Percentiles rank a stretch among this genome's conserved stretches.
Conservation (phyloP, 30 jellyfish, hydroid and myxozoan genomes). For the Mastigias papua region DNA sequence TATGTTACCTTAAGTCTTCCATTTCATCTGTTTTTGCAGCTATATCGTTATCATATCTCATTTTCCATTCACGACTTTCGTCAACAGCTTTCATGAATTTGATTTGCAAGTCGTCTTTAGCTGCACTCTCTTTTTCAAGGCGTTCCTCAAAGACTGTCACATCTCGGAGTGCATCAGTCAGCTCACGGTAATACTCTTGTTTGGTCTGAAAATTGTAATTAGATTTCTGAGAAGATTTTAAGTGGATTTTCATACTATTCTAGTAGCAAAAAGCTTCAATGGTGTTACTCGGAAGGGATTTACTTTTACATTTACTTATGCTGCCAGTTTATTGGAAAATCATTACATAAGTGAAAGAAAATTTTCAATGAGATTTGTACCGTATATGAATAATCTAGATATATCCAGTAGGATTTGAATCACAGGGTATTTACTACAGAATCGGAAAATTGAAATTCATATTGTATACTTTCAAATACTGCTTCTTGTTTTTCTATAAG, state of each 20-base stretch:
- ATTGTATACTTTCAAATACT: neutral
- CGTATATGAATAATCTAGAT: too few species aligned
- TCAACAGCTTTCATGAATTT: slow-evolving; percentile 41
- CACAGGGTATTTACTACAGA: too few species aligned
- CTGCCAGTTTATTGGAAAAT: too few species aligned
- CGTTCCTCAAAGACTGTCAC: slow-evolving; percentile 10
- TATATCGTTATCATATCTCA: slow-evolving; percentile 44
- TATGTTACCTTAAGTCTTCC: slow-evolving; percentile 56
- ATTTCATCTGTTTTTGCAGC: slow-evolving; percentile 56
- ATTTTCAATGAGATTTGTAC: too few species aligned
- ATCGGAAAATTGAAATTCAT: too few species aligned
- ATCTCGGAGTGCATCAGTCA: slow-evolving; percentile 51
- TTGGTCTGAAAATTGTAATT: slow-evolving; percentile 19
- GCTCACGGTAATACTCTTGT: slow-evolving; percentile 63
- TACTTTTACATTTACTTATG: too few species aligned
- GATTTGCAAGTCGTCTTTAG: slow-evolving; percentile 30
- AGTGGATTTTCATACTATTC: neutral
- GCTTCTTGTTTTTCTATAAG: neutral
- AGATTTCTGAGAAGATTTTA: too few species aligned
- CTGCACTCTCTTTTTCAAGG: slow-evolving; percentile 33
- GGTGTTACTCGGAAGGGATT: too few species aligned
- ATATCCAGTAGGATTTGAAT: too few species aligned
- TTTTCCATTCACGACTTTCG: slow-evolving; percentile 49
- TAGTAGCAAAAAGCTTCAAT: neutral
- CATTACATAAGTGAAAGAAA: too few species aligned